Evolutionary conservation across 1,140 invertebrate species (phyloP), one percentile per base, ranked within the genome.

Genomic region (Cherax quadricarinatus): DNA sequence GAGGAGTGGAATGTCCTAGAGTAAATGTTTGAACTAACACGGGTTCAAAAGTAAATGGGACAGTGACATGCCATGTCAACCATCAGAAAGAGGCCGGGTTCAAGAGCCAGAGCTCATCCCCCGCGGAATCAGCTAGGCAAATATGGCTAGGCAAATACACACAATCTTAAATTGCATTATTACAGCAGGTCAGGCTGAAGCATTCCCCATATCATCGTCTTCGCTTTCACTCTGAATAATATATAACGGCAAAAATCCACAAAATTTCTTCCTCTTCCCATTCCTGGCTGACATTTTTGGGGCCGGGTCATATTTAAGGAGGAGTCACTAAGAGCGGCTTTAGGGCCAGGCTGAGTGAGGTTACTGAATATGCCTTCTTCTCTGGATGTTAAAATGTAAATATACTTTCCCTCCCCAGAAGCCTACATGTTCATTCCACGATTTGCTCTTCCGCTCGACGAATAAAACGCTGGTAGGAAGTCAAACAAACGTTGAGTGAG

Each of bases 201-300:
- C 48, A 9, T 81, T 53, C n/a, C 30, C 82, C 82, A 30, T 30
- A 53, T 84, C 53, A 21, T 84, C 18, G 3, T 21, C 80, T n/a
- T 82, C 18, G 10, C 60, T 84, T 53, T 60, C 82, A 49, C 57
- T 10, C 30, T 57, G 53, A 9, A 51, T 82, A 75, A 53, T 53
- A 82, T 82, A 41, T 82, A 82, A 53, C 53, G 48, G 48, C 3
- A 82, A 30, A 57, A 75, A 75, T 30, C 70, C 70, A 75, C 21
- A 75, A 5, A 75, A 75, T 30, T 30, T 75, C 70, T 66, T 66
- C 70, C 24, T 24, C 70, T 75, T 75, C n/a, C 70, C 70, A 75
- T 75, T 75, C 24, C 24, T 9, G 70, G n/a, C 70, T 30, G 70
- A 30, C 70, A 75, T 75, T 75, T 75, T 75, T 30, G n/a, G 70